phyloP scores from a whole-genome alignment of 1,140 invertebrate genomes.

The Anastrepha obliqua region DNA sequence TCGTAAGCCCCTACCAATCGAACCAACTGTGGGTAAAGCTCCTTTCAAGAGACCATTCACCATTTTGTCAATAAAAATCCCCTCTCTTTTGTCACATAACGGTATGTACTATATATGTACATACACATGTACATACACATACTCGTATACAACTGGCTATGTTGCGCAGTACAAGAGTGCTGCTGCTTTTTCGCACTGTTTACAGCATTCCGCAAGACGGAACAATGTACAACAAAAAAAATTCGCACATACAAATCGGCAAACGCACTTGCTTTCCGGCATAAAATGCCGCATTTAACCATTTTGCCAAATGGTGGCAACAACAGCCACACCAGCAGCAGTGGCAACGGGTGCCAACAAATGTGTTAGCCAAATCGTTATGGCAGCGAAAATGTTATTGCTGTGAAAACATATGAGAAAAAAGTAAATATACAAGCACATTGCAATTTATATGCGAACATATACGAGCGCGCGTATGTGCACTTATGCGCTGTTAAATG shows the following conservation, averaged over 20 bases:
- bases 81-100: not conserved
- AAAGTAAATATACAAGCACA: not conserved
- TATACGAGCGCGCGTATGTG: not conserved
- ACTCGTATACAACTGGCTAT: too few relatives aligned
- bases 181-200: not conserved
- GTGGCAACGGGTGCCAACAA: conserved; percentile 36
- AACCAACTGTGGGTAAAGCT: not conserved
- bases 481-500: not conserved
- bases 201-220: not conserved
- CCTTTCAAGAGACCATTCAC: not conserved
- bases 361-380: conserved; percentile 51
- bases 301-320: conserved; percentile 40
- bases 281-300: conserved; percentile 40
- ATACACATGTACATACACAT: not conserved
- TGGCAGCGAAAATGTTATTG: conserved; percentile 43
- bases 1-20: not conserved
- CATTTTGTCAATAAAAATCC: conserved; percentile 31
- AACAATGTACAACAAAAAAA: not conserved
- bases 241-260: conserved; percentile 8
- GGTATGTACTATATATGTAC: not conserved
- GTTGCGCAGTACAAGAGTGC: not conserved
- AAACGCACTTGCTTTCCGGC: conserved; percentile 24
- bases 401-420: conserved; percentile 40
- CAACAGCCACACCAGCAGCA: not conserved
- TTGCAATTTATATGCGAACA: conserved; percentile 15